phyloP scores from a whole-genome alignment of 1,140 invertebrate species.

The Mizuhopecten yessoensis region DNA sequence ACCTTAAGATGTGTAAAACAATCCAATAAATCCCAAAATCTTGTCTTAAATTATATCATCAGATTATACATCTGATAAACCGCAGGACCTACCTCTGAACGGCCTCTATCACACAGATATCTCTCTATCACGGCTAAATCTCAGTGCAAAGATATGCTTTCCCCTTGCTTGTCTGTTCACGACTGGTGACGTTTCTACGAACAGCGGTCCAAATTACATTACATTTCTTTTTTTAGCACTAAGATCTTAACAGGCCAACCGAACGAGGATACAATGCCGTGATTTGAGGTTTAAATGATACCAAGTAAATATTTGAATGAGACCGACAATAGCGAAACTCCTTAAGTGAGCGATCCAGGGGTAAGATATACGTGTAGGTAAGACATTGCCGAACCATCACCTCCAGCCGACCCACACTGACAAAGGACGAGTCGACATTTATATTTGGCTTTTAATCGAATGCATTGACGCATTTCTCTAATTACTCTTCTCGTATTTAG shows the following conservation, averaged over 20 bases:
- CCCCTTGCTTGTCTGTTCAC: background rate
- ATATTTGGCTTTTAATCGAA: background rate
- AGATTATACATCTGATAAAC: background rate
- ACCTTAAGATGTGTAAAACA: background rate
- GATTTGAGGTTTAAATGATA: constrained; percentile 39
- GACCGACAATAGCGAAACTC: constrained; percentile 31
- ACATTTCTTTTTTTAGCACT: constrained; percentile 12
- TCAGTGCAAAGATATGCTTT: background rate
- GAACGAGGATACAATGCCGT: background rate
- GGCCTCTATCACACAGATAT: background rate
- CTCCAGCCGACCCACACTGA: background rate
- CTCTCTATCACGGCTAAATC: background rate
- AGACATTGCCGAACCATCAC: background rate
- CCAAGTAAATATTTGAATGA: constrained; percentile 39
- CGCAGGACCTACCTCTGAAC: background rate
- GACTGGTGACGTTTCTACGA: constrained; percentile 12
- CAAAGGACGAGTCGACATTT: background rate
- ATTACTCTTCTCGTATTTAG: background rate
- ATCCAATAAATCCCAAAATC: background rate
- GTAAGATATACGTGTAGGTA: background rate
- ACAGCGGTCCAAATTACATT: background rate
- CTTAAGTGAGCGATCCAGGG: background rate
- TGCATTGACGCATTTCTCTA: background rate
- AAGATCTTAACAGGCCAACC: background rate
- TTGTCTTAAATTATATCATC: background rate